A percentile compares a stretch with the other conserved stretches of the same genome.
Evolutionary conservation across 2,797 vertebrate species (phyloP).

Genomic region (Lithobates sylvaticus): DNA sequence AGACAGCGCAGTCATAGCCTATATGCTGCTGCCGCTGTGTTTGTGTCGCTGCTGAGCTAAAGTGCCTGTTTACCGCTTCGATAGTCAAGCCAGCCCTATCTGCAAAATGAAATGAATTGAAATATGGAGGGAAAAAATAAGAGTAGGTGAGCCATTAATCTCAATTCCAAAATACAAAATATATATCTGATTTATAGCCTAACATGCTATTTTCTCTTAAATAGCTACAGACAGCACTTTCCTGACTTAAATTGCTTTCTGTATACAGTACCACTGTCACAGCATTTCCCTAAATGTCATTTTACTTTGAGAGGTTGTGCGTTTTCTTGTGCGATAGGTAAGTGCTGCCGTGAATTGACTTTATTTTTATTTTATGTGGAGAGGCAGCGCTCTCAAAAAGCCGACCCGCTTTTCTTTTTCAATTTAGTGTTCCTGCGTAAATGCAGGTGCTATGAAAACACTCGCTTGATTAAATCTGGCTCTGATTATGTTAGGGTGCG

Average conservation of each 20-base stretch:
- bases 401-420: background rate
- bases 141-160: slow-evolving; percentile 52
- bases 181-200: slow-evolving; percentile 58
- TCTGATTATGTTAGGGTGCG: slow-evolving; percentile 4
- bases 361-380: slow-evolving; percentile 44
- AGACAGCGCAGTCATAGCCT: slow-evolving; percentile 22
- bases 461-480: slow-evolving; percentile 20
- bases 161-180: slow-evolving; percentile 54
- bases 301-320: slow-evolving; percentile 49
- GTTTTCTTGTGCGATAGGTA: slow-evolving; percentile 44
- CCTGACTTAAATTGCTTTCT: slow-evolving; percentile 59
- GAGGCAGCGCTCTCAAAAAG: background rate
- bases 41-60: slow-evolving; percentile 31
- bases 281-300: slow-evolving; percentile 61
- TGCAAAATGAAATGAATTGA: slow-evolving; percentile 59
- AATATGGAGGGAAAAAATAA: slow-evolving; percentile 34
- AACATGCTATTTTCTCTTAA: slow-evolving; percentile 58
- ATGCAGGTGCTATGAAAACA: slow-evolving; percentile 11
- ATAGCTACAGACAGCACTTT: slow-evolving; percentile 55
- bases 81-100: slow-evolving; percentile 55
- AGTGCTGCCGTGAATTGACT: slow-evolving; percentile 35
- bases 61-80: slow-evolving; percentile 58
- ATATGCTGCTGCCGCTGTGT: slow-evolving; percentile 1
- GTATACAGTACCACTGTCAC: slow-evolving; percentile 54
- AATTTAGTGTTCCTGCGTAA: slow-evolving; percentile 19